Percentiles rank a stretch among this genome's conserved stretches.
Evolutionary conservation across 2,888 invertebrate species (phyloP).

Genomic region (Cynaeus angustus): DNA sequence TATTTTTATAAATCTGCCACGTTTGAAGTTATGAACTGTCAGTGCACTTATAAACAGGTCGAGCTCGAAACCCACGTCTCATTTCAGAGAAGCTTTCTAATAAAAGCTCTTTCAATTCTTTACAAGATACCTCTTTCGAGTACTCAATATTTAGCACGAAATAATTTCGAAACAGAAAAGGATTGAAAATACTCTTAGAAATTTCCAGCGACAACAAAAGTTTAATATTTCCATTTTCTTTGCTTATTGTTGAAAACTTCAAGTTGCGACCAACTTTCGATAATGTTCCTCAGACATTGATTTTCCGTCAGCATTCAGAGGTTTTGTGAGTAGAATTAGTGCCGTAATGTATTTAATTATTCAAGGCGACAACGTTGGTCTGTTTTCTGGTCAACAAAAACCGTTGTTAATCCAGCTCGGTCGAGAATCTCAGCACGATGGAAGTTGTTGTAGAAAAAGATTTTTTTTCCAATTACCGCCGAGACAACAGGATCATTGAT

Average conservation of each 20-base stretch:
- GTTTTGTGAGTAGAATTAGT: neutral
- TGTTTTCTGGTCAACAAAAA: conserved; percentile 5
- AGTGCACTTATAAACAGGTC: no score
- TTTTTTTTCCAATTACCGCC: no score
- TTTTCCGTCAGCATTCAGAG: conserved; percentile 8
- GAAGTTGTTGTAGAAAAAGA: no score
- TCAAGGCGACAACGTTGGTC: conserved; percentile 6
- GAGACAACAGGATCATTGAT: no score
- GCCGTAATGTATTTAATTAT: conserved; percentile 7
- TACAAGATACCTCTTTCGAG: neutral
- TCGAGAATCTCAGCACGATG: neutral
- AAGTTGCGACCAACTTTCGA: conserved; percentile 16
- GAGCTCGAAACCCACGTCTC: no score
- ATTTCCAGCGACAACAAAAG: conserved; percentile 29
- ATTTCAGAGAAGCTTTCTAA: no score
- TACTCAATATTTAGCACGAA: neutral
- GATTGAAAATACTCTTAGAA: conserved; percentile 15
- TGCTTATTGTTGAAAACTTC: conserved; percentile 17
- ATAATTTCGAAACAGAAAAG: conserved; percentile 17
- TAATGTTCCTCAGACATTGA: conserved; percentile 16
- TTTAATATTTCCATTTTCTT: conserved; percentile 24
- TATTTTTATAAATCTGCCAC: no score
- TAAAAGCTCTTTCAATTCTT: conserved; percentile 1
- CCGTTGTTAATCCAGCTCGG: neutral
- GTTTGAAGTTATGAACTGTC: no score